Conservation (phyloP, 2,797 vertebrate genomes). For the Bradypodion ventrale region DNA sequence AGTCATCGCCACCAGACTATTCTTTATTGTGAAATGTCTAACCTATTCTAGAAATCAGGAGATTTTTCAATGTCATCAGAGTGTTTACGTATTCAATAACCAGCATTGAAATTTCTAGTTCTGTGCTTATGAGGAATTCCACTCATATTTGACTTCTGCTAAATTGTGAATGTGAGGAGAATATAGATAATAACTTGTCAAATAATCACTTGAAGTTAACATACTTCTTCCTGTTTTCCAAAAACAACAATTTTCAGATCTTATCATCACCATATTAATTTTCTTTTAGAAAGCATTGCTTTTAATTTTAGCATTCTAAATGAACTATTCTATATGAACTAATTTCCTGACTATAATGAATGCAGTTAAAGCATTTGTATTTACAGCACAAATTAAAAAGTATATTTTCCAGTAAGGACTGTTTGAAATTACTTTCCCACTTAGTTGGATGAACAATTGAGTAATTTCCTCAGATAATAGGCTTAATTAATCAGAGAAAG, state of each 20-base stretch:
- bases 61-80: background rate
- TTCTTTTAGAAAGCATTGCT: conserved; percentile 10
- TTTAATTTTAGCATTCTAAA: conserved; percentile 27
- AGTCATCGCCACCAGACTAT: background rate
- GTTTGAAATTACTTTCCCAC: conserved; percentile 49
- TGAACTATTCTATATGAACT: conserved; percentile 3
- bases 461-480: conserved; percentile 52
- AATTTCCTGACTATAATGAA: conserved; percentile 13
- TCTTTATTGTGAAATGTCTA: background rate
- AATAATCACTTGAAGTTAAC: conserved; percentile 25
- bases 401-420: conserved; percentile 24
- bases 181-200: background rate
- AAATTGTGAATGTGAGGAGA: conserved; percentile 4
- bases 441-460: conserved; percentile 47
- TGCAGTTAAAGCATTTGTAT: conserved; percentile 17
- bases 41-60: background rate
- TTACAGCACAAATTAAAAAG: conserved; percentile 35
- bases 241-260: conserved; percentile 7
- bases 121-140: conserved; percentile 5
- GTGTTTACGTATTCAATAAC: background rate
- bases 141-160: conserved; percentile 3
- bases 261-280: conserved; percentile 2
- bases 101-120: background rate
- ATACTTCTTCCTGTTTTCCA: background rate
- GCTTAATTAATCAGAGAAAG: conserved; percentile 51